These are phyloP conservation scores for Phragmatobia fuliginosa DNA, from an alignment of 2,888 invertebrate genomes.

Conservation along the genomic window DNA sequence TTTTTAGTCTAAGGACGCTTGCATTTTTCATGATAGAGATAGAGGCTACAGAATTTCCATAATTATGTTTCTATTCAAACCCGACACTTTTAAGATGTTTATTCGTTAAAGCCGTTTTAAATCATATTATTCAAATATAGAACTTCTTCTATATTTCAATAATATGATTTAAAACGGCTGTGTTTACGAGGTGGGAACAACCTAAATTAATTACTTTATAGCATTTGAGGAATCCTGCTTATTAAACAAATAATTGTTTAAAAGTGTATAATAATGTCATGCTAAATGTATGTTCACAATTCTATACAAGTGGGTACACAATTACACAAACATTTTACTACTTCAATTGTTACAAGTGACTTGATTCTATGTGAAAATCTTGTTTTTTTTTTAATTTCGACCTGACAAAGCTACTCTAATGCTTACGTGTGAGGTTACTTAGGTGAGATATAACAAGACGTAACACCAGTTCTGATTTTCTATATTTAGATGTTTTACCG, in stretches of 20 bases:
- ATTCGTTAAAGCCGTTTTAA: constrained; percentile 28
- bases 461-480: neutral
- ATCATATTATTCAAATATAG: constrained; percentile 29
- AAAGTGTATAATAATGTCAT: constrained; percentile 4
- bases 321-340: neutral
- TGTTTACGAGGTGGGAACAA: constrained; percentile 6
- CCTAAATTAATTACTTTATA: constrained; percentile 37
- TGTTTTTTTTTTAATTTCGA: too few species aligned
- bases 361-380: neutral
- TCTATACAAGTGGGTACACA: neutral
- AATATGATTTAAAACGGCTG: too few species aligned
- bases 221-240: neutral
- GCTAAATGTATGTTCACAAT: neutral
- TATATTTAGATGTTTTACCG: neutral
- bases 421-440: too few species aligned
- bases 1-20: constrained; percentile 56
- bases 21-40: constrained; percentile 63
- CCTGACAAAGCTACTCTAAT: too few species aligned
- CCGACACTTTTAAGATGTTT: constrained; percentile 42
- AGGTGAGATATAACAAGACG: neutral
- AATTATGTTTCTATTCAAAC: constrained; percentile 55
- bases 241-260: neutral
- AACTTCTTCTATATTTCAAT: too few species aligned
- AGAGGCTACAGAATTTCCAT: constrained; percentile 60
- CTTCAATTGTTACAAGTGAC: neutral